Base-by-base conservation (phyloP, 2,797 vertebrate species). In the Pagetopsis macropterus region DNA sequence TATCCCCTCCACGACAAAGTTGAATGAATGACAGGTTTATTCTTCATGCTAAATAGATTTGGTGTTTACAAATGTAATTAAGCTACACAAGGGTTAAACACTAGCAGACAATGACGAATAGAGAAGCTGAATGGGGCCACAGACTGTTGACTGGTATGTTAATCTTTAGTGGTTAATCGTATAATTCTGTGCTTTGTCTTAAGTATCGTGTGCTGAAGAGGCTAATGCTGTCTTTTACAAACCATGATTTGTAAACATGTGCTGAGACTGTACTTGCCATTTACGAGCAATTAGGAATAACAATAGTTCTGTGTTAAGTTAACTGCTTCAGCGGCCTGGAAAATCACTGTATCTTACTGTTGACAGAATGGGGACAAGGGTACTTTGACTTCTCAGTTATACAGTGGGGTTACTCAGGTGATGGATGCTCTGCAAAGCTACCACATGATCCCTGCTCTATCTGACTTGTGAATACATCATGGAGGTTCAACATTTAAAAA, bases 281-380 rank as follows among this genome's bases (percentile, higher is more conserved):
- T 86, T 75, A 70, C 41, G 12, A n/a, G 63, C 64, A 87, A 70
- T 44, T 78, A 79, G 48, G 55, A 86, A 54, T 66, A 31, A 2
- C n/a, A 48, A 58, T 58, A 55, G 41, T n/a, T 75, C 31, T 76
- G 75, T 75, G n/a, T 51, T 11, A 19, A 65, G 66, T 40, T 68
- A 16, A 13, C 46, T 51, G 50, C 65, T 46, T 62, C 72, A 66
- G 71, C 57, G 60, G 50, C 37, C 43, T 8, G 12, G 6, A 33
- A 74, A 62, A 60, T 59, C 46, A 62, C 31, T 63, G 44, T 73
- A n/a, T 46, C 45, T 71, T 50, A 41, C 48, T 80, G 67, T 64
- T 84, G 83, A 77, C 83, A 86, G 82, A 87, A 82, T 75, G 72
- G 40, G 72, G 76, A 78, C 85, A 82, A 76, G 70, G 75, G 51